Conservation (phyloP, 2,797 vertebrate species). For the Tapirus indicus region DNA sequence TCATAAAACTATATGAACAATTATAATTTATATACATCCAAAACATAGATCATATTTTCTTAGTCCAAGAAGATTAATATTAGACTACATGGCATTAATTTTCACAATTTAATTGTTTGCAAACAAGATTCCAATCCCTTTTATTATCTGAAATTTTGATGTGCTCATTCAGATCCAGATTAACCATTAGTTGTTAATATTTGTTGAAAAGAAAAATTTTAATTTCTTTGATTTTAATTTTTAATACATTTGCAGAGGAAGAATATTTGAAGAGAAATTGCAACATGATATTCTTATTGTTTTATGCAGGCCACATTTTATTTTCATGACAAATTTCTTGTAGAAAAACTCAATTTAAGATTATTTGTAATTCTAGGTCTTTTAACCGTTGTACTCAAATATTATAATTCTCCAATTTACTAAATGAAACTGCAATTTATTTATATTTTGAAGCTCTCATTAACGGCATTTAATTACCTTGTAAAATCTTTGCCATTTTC, state of each 20-base stretch:
- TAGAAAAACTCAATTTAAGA: background rate
- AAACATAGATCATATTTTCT: background rate
- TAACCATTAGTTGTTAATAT: background rate
- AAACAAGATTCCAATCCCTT: background rate
- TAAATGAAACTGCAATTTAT: slow-evolving; percentile 14
- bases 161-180: background rate
- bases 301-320: background rate
- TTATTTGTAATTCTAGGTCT: background rate
- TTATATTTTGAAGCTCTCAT: background rate
- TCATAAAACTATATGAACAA: background rate
- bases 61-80: slow-evolving; percentile 3
- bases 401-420: background rate
- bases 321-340: background rate
- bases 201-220: background rate
- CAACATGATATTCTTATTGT: background rate
- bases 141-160: background rate
- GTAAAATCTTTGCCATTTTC: background rate
- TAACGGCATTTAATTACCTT: background rate
- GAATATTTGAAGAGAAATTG: slow-evolving; percentile 5
- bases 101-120: slow-evolving; percentile 27
- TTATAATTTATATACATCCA: background rate
- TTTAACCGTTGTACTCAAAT: background rate
- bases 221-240: background rate
- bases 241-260: background rate
- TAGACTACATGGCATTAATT: background rate